Evolutionary conservation across 2,113 vertebrate genomes (phyloP).

Genomic region (Apistogramma diplotaenia): DNA sequence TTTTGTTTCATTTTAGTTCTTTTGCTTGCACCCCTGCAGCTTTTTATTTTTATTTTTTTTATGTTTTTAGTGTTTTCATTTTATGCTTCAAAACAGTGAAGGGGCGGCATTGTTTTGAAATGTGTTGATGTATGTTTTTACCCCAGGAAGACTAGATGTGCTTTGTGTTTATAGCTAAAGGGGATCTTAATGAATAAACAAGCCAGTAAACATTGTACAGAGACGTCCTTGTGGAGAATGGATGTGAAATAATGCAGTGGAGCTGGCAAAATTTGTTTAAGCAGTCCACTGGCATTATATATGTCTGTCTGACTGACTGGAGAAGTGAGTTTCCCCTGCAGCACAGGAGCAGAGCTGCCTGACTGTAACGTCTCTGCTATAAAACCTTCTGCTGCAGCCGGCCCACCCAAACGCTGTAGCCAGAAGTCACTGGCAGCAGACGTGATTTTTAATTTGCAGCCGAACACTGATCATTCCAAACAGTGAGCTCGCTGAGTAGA

Average conservation of each 20-base stretch:
- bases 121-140: background rate
- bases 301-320: conserved; percentile 13
- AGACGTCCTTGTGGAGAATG: background rate
- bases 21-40: conserved; percentile 4
- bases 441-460: conserved; percentile 39
- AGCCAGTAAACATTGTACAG: background rate
- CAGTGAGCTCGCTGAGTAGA: conserved; percentile 4
- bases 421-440: conserved; percentile 10
- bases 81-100: background rate
- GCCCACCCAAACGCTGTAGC: conserved; percentile 1
- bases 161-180: background rate
- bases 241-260: conserved; percentile 12
- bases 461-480: conserved; percentile 29
- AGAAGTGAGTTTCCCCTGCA: conserved; percentile 13
- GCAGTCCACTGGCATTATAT: conserved; percentile 16
- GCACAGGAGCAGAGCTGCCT: conserved; percentile 1
- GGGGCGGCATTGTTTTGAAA: background rate
- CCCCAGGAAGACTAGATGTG: background rate
- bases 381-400: conserved; percentile 35
- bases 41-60: conserved; percentile 1
- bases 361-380: conserved; percentile 13
- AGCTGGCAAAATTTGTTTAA: conserved; percentile 20
- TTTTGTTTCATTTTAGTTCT: background rate
- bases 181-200: background rate
- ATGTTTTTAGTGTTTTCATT: background rate